These are phyloP conservation scores for Centropus bengalensis DNA, from an alignment of 2,113 vertebrate genomes.

Conservation along the genomic window DNA sequence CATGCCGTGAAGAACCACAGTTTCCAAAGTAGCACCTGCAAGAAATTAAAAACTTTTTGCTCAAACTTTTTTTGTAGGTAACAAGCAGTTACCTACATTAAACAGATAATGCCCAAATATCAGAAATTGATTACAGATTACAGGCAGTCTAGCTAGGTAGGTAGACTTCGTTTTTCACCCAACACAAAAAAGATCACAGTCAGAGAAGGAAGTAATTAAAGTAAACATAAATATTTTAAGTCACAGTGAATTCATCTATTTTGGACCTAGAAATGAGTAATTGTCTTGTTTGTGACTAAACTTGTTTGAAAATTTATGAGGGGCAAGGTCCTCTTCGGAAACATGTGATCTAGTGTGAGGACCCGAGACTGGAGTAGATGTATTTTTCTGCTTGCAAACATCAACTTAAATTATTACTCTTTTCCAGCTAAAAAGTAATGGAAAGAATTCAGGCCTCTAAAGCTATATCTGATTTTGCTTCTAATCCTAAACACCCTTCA, in stretches of 20 bases:
- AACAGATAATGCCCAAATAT: neutral
- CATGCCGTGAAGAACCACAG: neutral
- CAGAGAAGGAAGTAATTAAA: conserved; percentile 17
- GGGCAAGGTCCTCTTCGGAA: neutral
- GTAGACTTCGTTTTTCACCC: neutral
- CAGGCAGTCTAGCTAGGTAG: neutral
- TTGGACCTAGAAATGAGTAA: conserved; percentile 5
- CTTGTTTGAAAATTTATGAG: neutral
- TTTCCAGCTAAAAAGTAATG: neutral
- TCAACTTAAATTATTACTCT: neutral
- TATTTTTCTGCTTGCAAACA: neutral
- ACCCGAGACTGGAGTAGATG: neutral
- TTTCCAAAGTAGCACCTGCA: neutral
- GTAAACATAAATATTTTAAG: neutral
- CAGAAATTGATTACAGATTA: neutral
- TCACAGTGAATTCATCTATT: neutral
- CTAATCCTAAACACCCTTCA: neutral
- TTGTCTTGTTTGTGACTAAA: conserved; percentile 24
- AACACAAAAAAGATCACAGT: neutral
- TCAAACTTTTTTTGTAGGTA: neutral
- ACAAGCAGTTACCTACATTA: neutral
- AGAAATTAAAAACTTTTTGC: neutral
- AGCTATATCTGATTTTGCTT: neutral
- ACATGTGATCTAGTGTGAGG: neutral
- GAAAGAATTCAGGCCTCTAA: neutral